Evolutionary conservation across 1,140 invertebrate species (phyloP).

Genomic region (Trachymyrmex septentrionalis): DNA sequence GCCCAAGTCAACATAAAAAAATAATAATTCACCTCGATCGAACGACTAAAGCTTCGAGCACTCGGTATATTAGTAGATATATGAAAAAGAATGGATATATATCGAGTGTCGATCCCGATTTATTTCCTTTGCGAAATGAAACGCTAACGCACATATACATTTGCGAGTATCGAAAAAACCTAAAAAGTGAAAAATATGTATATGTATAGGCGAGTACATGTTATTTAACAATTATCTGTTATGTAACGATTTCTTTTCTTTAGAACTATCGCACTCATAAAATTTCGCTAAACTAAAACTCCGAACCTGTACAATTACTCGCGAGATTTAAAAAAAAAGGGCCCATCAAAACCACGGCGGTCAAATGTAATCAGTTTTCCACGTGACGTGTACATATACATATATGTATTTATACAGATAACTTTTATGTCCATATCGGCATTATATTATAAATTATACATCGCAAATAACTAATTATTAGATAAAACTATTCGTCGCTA

Average conservation of each 20-base stretch:
- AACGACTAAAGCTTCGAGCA: conserved; percentile 34
- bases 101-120: conserved; percentile 20
- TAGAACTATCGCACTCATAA: conserved; percentile 14
- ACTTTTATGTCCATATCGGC: conserved; percentile 60
- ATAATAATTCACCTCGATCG: conserved; percentile 48
- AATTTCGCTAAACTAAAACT: conserved; percentile 50
- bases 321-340: conserved; percentile 40
- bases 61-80: conserved; percentile 22
- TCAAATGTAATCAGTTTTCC: conserved; percentile 39
- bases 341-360: conserved; percentile 30
- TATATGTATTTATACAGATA: conserved; percentile 52
- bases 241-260: conserved; percentile 4
- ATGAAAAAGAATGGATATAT: conserved; percentile 24
- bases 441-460: conserved; percentile 70
- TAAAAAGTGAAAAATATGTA: conserved; percentile 57
- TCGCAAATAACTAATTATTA: conserved; percentile 65
- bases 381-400: conserved; percentile 36
- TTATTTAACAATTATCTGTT: conserved; percentile 18
- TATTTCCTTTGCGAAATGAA: conserved; percentile 19
- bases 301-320: conserved; percentile 7
- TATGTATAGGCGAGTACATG: conserved; percentile 37
- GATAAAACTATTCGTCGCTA: conserved; percentile 67
- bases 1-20: conserved; percentile 56
- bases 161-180: conserved; percentile 48
- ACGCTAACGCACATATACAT: conserved; percentile 43